Percentiles rank a stretch among this genome's conserved stretches.
Evolutionary conservation across 53 echinoderm and acorn worm genomes (phyloP).

Genomic region (Pentamera pediparva): DNA sequence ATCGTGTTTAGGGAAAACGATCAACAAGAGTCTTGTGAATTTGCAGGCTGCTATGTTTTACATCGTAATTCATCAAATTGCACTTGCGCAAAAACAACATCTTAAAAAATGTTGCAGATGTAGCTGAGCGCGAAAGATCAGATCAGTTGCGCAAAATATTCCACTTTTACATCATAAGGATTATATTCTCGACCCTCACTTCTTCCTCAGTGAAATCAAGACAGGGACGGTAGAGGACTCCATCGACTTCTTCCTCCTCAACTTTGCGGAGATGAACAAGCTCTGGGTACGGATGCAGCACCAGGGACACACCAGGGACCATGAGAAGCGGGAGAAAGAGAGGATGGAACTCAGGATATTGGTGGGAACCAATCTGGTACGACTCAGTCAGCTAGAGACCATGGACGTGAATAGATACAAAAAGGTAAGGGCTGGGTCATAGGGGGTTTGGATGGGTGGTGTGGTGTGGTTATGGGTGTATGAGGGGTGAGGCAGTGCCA

Average conservation of each 20-base stretch:
- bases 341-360: slow-evolving; percentile 86
- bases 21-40: too few relatives aligned
- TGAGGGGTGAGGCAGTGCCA: too few relatives aligned
- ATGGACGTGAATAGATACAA: slow-evolving; percentile 77
- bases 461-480: not conserved
- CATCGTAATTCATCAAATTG: too few relatives aligned
- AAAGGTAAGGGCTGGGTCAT: slow-evolving; percentile 49
- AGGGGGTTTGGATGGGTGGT: not conserved
- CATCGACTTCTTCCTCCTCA: slow-evolving; percentile 95
- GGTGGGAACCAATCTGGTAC: slow-evolving; percentile 93
- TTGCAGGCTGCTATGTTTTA: too few relatives aligned
- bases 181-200: not conserved
- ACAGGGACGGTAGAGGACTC: slow-evolving; percentile 82
- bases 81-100: too few relatives aligned
- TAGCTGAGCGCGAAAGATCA: too few relatives aligned
- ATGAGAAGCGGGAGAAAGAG: slow-evolving; percentile 95
- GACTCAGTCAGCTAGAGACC: slow-evolving; percentile 93
- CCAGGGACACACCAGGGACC: slow-evolving; percentile 90
- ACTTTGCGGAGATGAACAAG: slow-evolving; percentile 99
- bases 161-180: too few relatives aligned
- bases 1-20: too few relatives aligned
- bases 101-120: too few relatives aligned
- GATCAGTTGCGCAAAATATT: too few relatives aligned
- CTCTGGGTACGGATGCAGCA: slow-evolving; percentile 98
- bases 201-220: slow-evolving; percentile 47